Conservation (phyloP, 2,888 invertebrate species). For the Limnephilus marmoratus region DNA sequence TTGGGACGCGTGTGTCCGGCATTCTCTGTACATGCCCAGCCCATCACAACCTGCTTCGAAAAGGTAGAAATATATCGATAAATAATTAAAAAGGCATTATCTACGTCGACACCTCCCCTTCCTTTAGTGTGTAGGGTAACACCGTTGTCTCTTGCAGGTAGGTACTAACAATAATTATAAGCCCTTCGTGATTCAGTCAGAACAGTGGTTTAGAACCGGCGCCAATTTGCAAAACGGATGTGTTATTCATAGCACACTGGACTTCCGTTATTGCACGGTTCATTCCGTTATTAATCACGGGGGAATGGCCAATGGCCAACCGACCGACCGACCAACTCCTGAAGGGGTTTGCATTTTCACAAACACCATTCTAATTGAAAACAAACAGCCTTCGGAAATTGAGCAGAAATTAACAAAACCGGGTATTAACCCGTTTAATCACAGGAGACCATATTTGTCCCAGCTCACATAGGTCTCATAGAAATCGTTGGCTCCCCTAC, state of each 20-base stretch:
- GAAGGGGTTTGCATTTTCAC: background rate
- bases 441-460: no score
- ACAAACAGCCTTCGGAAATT: background rate
- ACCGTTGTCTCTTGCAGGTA: background rate
- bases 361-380: background rate
- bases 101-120: background rate
- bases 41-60: no score
- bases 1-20: no score
- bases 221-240: constrained; percentile 34
- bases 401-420: background rate
- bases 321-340: background rate
- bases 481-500: no score
- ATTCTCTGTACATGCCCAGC: no score
- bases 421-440: background rate
- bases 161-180: background rate
- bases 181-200: background rate
- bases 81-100: background rate
- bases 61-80: background rate
- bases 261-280: background rate
- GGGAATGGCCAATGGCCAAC: background rate
- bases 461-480: no score
- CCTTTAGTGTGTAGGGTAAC: background rate
- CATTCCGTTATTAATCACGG: constrained; percentile 8
- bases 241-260: constrained; percentile 20
- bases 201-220: constrained; percentile 42